Evolutionary conservation across 2,113 vertebrate genomes (phyloP).

Genomic region (Nycticorax nycticorax): DNA sequence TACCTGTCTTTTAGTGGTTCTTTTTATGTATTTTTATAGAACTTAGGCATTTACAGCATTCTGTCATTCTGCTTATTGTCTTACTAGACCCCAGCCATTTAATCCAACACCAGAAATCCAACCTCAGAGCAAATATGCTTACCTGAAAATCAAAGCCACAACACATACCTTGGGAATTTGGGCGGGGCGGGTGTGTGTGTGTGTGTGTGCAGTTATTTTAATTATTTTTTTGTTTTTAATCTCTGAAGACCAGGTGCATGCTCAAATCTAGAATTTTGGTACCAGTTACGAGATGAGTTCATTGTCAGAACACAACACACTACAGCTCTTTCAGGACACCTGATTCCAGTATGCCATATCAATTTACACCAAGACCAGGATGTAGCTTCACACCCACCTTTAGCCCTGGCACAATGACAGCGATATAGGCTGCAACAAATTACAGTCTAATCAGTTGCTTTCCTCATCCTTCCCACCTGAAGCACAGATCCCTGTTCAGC

Average conservation of each 20-base stretch:
- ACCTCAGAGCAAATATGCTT: background rate
- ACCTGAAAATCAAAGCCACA: background rate
- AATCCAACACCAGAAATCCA: background rate
- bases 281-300: background rate
- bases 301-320: accelerated
- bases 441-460: background rate
- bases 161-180: background rate
- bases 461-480: background rate
- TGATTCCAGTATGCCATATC: background rate
- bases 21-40: background rate
- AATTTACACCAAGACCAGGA: background rate
- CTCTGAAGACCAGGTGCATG: background rate
- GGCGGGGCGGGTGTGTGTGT: accelerated
- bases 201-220: background rate
- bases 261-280: background rate
- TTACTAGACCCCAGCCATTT: background rate
- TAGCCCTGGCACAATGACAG: background rate
- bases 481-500: background rate
- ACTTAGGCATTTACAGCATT: background rate
- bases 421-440: background rate
- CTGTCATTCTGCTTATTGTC: background rate
- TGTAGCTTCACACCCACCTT: background rate
- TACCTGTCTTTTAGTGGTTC: background rate
- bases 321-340: background rate
- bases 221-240: no score